phyloP scores from a whole-genome alignment of 2,888 invertebrate species.

The Nemapogon koenigi region DNA sequence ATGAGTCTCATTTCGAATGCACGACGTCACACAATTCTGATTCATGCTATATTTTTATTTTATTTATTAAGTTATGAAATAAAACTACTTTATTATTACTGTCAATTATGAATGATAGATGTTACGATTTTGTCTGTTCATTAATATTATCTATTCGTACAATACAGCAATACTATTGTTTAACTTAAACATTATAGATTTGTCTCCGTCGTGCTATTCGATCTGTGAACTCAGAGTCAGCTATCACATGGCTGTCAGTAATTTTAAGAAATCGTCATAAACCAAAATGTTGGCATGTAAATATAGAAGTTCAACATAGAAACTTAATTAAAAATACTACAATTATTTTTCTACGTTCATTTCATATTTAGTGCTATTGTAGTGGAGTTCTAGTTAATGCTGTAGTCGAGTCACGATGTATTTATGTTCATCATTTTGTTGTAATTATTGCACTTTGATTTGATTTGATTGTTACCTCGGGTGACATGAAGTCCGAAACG shows the following conservation, averaged over 20 bases:
- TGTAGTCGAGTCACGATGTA: too few relatives aligned
- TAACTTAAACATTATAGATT: constrained; percentile 20
- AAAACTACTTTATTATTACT: not conserved
- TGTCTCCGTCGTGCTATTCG: constrained; percentile 47
- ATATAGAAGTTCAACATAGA: constrained; percentile 62
- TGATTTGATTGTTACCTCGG: too few relatives aligned
- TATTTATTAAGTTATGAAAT: not conserved
- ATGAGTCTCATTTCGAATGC: constrained; percentile 55
- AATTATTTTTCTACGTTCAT: constrained; percentile 61
- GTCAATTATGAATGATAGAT: constrained; percentile 5
- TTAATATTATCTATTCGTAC: too few relatives aligned
- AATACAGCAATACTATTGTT: not conserved
- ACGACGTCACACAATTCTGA: constrained; percentile 56
- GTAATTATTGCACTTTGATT: too few relatives aligned
- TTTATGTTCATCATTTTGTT: too few relatives aligned
- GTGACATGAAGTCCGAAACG: constrained; percentile 50
- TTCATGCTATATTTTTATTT: constrained; percentile 23
- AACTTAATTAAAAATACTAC: constrained; percentile 53
- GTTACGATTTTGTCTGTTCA: too few relatives aligned
- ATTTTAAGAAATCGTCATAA: constrained; percentile 54
- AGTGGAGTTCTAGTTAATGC: constrained; percentile 21
- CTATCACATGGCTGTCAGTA: constrained; percentile 66
- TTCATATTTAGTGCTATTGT: constrained; percentile 38
- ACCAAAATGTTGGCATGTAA: constrained; percentile 61
- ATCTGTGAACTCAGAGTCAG: constrained; percentile 58